These are phyloP conservation scores for Cantharis rustica DNA, from an alignment of 2,888 invertebrate genomes.

Conservation along the genomic window DNA sequence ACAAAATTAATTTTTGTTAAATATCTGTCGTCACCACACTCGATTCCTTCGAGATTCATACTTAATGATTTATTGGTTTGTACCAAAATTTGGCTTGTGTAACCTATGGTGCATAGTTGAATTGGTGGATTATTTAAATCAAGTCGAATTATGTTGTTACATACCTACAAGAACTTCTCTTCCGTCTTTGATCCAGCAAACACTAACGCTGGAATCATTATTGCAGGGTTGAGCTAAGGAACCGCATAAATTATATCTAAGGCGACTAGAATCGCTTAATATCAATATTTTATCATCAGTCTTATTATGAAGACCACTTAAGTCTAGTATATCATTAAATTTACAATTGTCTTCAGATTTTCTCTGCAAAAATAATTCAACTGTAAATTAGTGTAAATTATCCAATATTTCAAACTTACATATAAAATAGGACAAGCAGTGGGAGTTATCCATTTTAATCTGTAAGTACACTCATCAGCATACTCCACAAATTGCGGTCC, in stretches of 20 bases:
- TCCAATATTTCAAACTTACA: conserved; percentile 16
- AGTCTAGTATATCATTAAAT: not conserved
- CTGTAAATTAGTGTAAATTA: not conserved
- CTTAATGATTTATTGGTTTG: not conserved
- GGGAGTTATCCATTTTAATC: conserved; percentile 38
- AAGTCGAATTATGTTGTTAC: not conserved
- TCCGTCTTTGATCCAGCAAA: conserved; percentile 9
- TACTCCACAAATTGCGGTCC: conserved; percentile 33
- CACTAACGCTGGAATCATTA: not conserved
- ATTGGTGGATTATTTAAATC: not conserved
- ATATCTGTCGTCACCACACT: not conserved
- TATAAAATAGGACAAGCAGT: conserved; percentile 35
- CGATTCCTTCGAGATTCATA: conserved; percentile 7
- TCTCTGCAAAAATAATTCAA: not conserved
- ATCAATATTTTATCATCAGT: not conserved
- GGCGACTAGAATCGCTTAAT: conserved; percentile 4
- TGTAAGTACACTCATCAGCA: conserved; percentile 30
- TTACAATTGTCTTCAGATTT: not conserved
- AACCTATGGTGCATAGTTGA: conserved; percentile 4
- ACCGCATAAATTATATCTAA: conserved; percentile 23
- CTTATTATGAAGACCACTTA: not conserved
- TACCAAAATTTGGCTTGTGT: not conserved
- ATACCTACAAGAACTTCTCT: conserved; percentile 13
- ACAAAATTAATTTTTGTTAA: conserved; percentile 4
- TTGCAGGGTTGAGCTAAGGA: conserved; percentile 6